These are phyloP conservation scores for Lepidocyrtinus sp. DNA, from an alignment of 2,888 invertebrate species.

Conservation along the genomic window DNA sequence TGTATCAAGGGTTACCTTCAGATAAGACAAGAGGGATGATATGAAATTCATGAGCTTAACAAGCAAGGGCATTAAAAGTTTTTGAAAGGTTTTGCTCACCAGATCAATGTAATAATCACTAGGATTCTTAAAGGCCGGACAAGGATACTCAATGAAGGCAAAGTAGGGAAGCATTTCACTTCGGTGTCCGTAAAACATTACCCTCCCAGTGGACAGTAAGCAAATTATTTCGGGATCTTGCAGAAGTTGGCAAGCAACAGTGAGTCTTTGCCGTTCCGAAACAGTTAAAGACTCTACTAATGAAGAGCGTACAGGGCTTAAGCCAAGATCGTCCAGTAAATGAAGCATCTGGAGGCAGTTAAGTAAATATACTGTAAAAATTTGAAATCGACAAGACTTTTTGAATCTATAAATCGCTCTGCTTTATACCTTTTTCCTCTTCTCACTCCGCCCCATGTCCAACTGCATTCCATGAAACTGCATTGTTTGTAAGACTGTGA, in stretches of 20 bases:
- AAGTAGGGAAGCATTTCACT: conserved; percentile 95
- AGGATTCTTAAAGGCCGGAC: conserved; percentile 96
- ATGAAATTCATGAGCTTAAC: background rate
- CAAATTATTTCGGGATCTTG: conserved; percentile 87
- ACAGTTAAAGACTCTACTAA: conserved; percentile 88
- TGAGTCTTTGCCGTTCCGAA: conserved; percentile 88
- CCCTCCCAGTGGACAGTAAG: conserved; percentile 89
- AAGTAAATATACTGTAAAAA: conserved; percentile 21
- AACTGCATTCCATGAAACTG: conserved; percentile 79
- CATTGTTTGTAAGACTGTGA: conserved; percentile 92
- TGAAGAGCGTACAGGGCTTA: conserved; percentile 90
- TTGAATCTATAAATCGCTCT: background rate
- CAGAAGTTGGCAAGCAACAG: conserved; percentile 90
- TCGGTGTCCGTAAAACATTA: conserved; percentile 92
- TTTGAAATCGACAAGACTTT: background rate
- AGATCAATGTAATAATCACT: conserved; percentile 87
- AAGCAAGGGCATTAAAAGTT: background rate
- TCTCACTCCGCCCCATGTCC: conserved; percentile 41
- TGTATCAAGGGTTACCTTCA: conserved; percentile 93
- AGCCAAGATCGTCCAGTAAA: conserved; percentile 90
- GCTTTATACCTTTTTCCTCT: conserved; percentile 40
- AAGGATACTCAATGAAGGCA: conserved; percentile 91
- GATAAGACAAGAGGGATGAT: conserved; percentile 77
- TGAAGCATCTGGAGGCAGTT: conserved; percentile 82
- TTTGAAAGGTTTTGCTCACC: conserved; percentile 36